Evolutionary conservation across 2,113 vertebrate genomes (phyloP).

Genomic region (Hemicordylus capensis): DNA sequence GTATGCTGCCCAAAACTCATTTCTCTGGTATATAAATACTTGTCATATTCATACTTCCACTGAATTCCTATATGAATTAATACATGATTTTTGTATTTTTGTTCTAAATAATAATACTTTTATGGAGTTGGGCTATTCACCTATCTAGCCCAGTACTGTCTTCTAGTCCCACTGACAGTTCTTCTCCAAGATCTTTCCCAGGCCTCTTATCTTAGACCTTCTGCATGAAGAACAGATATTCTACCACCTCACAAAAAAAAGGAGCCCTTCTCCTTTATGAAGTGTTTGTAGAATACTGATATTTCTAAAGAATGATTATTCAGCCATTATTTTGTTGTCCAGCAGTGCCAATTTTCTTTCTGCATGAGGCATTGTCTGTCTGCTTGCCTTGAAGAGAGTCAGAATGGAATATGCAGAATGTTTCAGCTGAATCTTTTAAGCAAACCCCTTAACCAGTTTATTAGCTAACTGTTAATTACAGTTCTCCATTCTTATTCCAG

Average conservation of each 20-base stretch:
- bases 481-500: conserved; percentile 55
- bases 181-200: neutral
- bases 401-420: neutral
- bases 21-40: too few relatives aligned
- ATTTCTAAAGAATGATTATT: neutral
- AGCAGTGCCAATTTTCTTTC: conserved; percentile 1
- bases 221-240: neutral
- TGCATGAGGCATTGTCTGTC: neutral
- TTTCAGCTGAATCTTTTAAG: neutral
- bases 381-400: neutral
- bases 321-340: neutral
- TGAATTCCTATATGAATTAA: too few relatives aligned
- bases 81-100: neutral
- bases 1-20: too few relatives aligned
- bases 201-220: too few relatives aligned
- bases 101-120: too few relatives aligned
- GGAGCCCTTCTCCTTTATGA: neutral
- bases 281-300: neutral
- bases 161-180: neutral
- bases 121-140: too few relatives aligned
- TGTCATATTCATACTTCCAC: too few relatives aligned
- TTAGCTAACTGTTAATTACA: neutral
- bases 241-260: too few relatives aligned
- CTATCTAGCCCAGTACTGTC: neutral
- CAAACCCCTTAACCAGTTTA: neutral